phyloP scores from a whole-genome alignment of 1,140 invertebrate genomes.

The Bombus terrestris region DNA sequence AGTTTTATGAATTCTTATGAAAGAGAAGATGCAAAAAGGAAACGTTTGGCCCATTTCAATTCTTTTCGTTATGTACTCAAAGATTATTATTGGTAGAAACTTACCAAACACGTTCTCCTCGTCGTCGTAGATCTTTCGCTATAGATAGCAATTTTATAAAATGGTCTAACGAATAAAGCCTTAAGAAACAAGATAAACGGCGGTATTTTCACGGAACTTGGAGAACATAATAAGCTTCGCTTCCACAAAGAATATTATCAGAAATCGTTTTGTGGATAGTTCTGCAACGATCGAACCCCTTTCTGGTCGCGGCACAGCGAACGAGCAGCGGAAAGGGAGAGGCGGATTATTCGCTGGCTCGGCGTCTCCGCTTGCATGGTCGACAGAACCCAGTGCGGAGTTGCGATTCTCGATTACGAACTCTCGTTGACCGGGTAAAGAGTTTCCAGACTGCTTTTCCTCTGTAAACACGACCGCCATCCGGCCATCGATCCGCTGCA shows the following conservation, averaged over 20 bases:
- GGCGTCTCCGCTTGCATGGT: conserved; percentile 5
- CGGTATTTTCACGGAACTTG: no score
- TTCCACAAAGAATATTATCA: background rate
- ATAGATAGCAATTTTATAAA: background rate
- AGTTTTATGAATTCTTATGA: no score
- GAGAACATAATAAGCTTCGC: background rate
- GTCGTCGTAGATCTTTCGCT: no score
- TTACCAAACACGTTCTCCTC: no score
- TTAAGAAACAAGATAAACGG: background rate
- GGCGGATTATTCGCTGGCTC: conserved; percentile 3
- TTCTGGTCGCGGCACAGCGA: background rate
- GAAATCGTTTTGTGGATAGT: conserved; percentile 3
- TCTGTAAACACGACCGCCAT: conserved; percentile 16
- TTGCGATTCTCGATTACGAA: conserved; percentile 28
- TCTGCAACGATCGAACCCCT: background rate
- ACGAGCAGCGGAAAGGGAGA: background rate
- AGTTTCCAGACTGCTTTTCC: conserved; percentile 17
- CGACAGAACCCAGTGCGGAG: background rate
- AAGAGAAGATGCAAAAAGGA: no score
- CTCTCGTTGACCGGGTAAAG: conserved; percentile 18
- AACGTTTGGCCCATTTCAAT: no score
- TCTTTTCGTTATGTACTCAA: no score
- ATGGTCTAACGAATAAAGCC: no score
- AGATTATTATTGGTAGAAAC: no score
- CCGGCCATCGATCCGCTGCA: conserved; percentile 7